Conservation (phyloP, 2,113 vertebrate species). For the Lepisosteus osseus region DNA sequence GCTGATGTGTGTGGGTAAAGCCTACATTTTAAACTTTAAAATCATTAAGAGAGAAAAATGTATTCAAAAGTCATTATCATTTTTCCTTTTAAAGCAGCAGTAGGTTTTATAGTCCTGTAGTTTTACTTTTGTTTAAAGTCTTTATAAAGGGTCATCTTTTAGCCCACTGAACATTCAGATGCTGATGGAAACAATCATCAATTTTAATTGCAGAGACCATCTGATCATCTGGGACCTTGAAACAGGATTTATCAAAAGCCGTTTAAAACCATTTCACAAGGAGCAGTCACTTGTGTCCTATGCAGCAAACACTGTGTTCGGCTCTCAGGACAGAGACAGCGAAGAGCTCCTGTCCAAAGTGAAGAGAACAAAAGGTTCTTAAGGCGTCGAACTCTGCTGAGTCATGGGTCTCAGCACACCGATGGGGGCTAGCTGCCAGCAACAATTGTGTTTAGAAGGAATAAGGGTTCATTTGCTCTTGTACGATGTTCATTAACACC, state of each 20-base stretch:
- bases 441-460: neutral
- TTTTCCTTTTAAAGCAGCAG: too few species aligned
- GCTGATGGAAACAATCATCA: too few species aligned
- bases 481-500: too few species aligned
- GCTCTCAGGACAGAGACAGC: slow-evolving; percentile 28
- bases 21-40: too few species aligned
- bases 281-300: slow-evolving; percentile 39
- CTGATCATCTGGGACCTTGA: slow-evolving; percentile 66
- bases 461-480: too few species aligned
- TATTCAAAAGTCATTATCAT: too few species aligned
- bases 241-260: slow-evolving; percentile 54
- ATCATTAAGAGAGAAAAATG: too few species aligned
- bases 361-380: slow-evolving; percentile 11
- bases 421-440: neutral
- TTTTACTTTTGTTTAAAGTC: too few species aligned
- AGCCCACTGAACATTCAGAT: too few species aligned
- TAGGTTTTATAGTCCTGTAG: too few species aligned
- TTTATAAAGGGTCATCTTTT: too few species aligned
- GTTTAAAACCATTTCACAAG: slow-evolving; percentile 50
- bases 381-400: neutral
- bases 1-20: too few species aligned
- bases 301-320: slow-evolving; percentile 20
- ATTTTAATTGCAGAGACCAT: slow-evolving; percentile 51
- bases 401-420: neutral
- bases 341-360: slow-evolving; percentile 22